Evolutionary conservation across 2,888 invertebrate species (phyloP), one percentile per base, ranked within the genome.

Genomic region (Trachelus troglodyta): DNA sequence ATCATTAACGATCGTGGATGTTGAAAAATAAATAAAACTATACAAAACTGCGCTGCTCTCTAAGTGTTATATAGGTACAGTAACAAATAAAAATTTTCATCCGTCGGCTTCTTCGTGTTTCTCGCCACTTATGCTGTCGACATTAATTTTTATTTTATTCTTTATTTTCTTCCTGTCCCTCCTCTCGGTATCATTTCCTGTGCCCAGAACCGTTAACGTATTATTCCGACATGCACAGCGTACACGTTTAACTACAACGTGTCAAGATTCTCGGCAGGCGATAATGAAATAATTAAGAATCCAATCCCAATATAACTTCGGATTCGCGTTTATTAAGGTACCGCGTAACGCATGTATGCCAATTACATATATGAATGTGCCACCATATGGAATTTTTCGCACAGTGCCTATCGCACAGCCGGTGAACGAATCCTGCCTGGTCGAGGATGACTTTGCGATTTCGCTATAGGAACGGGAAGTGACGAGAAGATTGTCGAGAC

Each of bases 271-370:
- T 77, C 77, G 71, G 23, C 33, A 77, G 37, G 34, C 69, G 75
- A 69, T 77, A 75, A 77, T 77, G 74, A 77, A 77, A 75, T 77
- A 77, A 77, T 77, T 69, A 77, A 75, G 75, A 69, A 31, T 74
- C 9, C 40, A 73, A 56, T 33, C 34, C 76, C n/a, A 37, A 71
- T 33, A 34, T 35, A 35, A 56, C 68, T 33, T 34, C n/a, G 23
- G 15, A 40, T 40, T 15, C 15, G 15, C 40, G 40, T 40, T 40
- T 15, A 15, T 15, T 15, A 37, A 37, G 15, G 40, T 40, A 40
- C 15, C 6, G 15, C 40, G 15, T 40, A 40, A 15, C 40, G 40
- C 40, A 0, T 40, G 40, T 40, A 40, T 15, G 15, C 4, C 40
- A 40, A 1, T 15, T 6, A 15, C 4, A 40, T 40, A 15, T 15